Base-by-base conservation (phyloP, 2,888 invertebrate species). In the Oscheius sp. region DNA sequence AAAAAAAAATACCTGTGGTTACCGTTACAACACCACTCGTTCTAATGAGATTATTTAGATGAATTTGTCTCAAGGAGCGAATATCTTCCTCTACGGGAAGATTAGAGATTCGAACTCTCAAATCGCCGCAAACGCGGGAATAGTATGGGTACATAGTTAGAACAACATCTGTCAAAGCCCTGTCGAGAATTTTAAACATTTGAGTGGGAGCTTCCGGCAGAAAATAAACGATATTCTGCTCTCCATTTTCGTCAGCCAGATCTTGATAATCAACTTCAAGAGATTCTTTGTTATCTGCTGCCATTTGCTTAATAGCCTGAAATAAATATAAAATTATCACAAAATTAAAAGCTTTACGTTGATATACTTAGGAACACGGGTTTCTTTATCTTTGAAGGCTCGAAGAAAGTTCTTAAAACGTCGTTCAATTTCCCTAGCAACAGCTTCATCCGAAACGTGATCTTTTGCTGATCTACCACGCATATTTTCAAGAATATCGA, bases 401-500 rank as follows among this genome's bases (percentile, higher is more conserved):
- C 67, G 61, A 3, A 71, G 67, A 46, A 71, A 70, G 34, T 66
- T 66, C 27, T 70, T 70, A 42, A 70, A 66, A 17, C 94, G 91
- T 88, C 97, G 96, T 69, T 93, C 92, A 79, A 98, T 96, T 89
- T 99, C 98, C 12, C 94, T 95, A 65, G 93, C 91, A 0, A 97
- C 96, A 0, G 94, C 96, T 79, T 95, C 89, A 93, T 96, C 94
- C 65, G 92, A 91, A 0, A 98, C 96, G 95, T 97, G 98, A 84
- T 98, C 96, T 83, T 93, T 92, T 1, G 94, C 92, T 0, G 93
- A 91, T 86, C 96, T 92, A 0, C 97, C 98, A 87, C 96, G 95
- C 4, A 95, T 96, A 84, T 99, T 97, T 87, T 97, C 97, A 34
- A 98, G 89, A 88, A 96, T 97, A 87, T 98, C 97, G 75, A 99